Evolutionary conservation across 2,888 invertebrate species (phyloP), one percentile per base, ranked within the genome.

Genomic region (Emmelina monodactyla): DNA sequence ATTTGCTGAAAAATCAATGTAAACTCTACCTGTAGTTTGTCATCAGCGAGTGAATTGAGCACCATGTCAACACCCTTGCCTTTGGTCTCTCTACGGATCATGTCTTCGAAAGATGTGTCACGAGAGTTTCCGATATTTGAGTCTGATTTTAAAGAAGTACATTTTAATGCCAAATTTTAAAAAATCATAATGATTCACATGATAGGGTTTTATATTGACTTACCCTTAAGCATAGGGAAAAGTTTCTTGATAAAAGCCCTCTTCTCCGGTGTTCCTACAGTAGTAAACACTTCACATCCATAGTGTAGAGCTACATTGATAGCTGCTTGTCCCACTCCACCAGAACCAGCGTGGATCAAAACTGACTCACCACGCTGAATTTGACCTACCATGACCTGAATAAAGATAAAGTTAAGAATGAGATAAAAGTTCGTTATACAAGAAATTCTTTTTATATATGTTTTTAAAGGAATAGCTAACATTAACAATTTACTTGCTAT

Each of bases 281-380:
- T 98, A 10, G 97, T 97, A 72, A 89, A 96, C 0, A 96, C 92
- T 35, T 88, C 90, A 61, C 97, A 91, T 6, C 94, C 94, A 68
- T 89, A 85, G 54, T 89, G 87, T 1, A 98, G 80, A 0, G 97
- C 96, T 43, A 99, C 92, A 10, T 94, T 85, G 50, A 99, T 98
- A 37, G 97, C 96, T 0, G 98, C 97, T 71, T 97, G 97, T 0
- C 99, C 99, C 0, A 97, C 97, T 40, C 97, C 97, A 2, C 97
- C 97, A 7, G 92, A 92, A 3, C 97, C 97, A 2, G 97, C 95
- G 60, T 97, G 97, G 47, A 97, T 91, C 1, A 97, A 82, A 10
- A 97, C 86, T 1, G 88, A 86, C 53, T 97, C 94, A 0, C 95
- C 94, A 12, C 84, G 83, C 57, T 86, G 85, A 67, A 97, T 83